Conservation (phyloP, 2,888 invertebrate species). For the Parascotia fuliginaria region DNA sequence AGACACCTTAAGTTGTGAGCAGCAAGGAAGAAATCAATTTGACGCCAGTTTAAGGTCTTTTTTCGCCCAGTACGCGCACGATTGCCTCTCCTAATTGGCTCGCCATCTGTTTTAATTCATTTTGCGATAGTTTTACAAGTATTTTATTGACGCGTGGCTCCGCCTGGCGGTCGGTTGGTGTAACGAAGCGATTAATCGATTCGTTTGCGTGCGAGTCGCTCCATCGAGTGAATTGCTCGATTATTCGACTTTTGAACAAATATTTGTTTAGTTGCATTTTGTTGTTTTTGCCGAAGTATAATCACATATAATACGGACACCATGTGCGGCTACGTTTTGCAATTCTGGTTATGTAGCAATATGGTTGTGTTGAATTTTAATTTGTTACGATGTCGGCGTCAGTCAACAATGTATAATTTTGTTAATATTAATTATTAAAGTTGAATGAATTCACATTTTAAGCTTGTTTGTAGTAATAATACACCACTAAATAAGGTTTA, state of each 20-base stretch:
- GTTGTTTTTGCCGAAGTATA: slow-evolving; percentile 45
- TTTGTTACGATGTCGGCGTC: slow-evolving; percentile 14
- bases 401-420: slow-evolving; percentile 4
- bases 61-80: slow-evolving; percentile 81
- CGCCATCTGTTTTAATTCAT: slow-evolving; percentile 85
- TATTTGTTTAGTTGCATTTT: slow-evolving; percentile 57
- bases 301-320: slow-evolving; percentile 20
- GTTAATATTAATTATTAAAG: slow-evolving; percentile 5
- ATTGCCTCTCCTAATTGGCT: slow-evolving; percentile 85
- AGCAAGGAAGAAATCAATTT: slow-evolving; percentile 56
- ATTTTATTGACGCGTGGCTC: slow-evolving; percentile 85
- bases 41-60: slow-evolving; percentile 63
- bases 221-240: slow-evolving; percentile 68
- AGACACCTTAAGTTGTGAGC: slow-evolving; percentile 51
- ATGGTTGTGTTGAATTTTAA: slow-evolving; percentile 19
- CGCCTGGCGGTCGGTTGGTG: slow-evolving; percentile 74
- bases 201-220: slow-evolving; percentile 77
- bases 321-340: slow-evolving; percentile 27
- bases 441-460: slow-evolving; percentile 16
- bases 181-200: slow-evolving; percentile 83
- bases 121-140: slow-evolving; percentile 85
- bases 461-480: slow-evolving; percentile 17
- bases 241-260: slow-evolving; percentile 65
- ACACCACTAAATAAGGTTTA: slow-evolving; percentile 20
- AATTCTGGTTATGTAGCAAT: slow-evolving; percentile 11